These are phyloP conservation scores for Nephotettix cincticeps DNA, from an alignment of 1,140 invertebrate genomes.

Conservation along the genomic window DNA sequence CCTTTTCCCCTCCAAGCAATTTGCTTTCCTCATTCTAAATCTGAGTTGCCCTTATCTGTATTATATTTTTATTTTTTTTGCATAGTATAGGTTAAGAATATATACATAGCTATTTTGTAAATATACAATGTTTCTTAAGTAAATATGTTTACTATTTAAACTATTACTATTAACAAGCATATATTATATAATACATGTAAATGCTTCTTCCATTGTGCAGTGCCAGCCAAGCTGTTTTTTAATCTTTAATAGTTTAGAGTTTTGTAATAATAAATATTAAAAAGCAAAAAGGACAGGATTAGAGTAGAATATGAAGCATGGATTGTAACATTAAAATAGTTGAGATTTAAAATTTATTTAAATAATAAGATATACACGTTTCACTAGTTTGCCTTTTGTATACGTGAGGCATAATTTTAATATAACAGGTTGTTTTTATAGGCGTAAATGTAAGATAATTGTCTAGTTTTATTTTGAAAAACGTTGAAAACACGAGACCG, in stretches of 20 bases:
- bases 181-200: slow-evolving; percentile 17
- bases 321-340: slow-evolving; percentile 10
- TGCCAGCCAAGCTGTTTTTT: slow-evolving; percentile 26
- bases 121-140: slow-evolving; percentile 23
- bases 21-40: not conserved
- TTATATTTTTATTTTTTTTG: slow-evolving; percentile 10
- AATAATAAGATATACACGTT: slow-evolving; percentile 14
- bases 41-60: not conserved
- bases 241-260: slow-evolving; percentile 25
- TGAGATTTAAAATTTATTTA: slow-evolving; percentile 13
- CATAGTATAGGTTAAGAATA: not conserved
- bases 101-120: slow-evolving; percentile 25
- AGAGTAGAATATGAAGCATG: not conserved
- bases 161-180: slow-evolving; percentile 14
- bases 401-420: slow-evolving; percentile 19
- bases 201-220: slow-evolving; percentile 27
- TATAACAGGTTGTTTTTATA: slow-evolving; percentile 11
- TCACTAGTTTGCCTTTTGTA: slow-evolving; percentile 24
- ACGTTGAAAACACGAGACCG: not conserved
- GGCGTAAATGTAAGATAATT: slow-evolving; percentile 10
- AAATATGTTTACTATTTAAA: slow-evolving; percentile 24
- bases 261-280: slow-evolving; percentile 26
- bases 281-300: slow-evolving; percentile 16
- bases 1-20: not conserved
- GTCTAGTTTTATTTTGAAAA: slow-evolving; percentile 3